Evolutionary conservation across 2,888 invertebrate genomes (phyloP).

Genomic region (Ypsolopha sequella): DNA sequence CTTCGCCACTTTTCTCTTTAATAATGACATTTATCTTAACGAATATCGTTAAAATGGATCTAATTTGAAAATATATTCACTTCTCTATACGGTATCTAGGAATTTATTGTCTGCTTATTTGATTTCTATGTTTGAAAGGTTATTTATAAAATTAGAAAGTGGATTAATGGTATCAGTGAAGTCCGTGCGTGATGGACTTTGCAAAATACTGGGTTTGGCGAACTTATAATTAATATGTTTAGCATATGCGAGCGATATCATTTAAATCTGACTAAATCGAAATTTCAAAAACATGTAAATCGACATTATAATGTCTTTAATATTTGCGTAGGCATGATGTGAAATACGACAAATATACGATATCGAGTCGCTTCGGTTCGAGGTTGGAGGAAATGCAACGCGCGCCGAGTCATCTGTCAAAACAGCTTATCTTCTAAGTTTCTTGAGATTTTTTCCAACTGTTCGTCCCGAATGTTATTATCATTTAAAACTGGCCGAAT

Average conservation of each 20-base stretch:
- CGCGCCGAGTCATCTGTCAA: neutral
- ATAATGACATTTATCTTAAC: slow-evolving; percentile 1
- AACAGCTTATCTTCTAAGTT: neutral
- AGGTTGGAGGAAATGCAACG: no score
- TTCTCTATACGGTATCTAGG: neutral
- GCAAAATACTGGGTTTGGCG: no score
- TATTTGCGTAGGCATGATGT: no score
- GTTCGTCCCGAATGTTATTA: slow-evolving; percentile 1
- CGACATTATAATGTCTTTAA: no score
- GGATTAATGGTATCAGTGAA: neutral
- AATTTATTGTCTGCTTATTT: neutral
- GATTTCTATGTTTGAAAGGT: neutral
- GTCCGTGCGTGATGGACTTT: no score
- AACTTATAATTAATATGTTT: no score
- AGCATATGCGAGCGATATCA: no score
- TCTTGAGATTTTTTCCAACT: neutral
- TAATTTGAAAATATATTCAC: neutral
- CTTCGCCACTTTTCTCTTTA: neutral
- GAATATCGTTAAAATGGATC: neutral
- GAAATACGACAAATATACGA: no score
- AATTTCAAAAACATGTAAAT: no score
- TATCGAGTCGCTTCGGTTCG: no score
- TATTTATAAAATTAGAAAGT: slow-evolving; percentile 1
- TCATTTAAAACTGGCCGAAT: slow-evolving; percentile 46
- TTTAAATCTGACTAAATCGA: no score